These are phyloP conservation scores for Oryzias melastigma DNA, from an alignment of 2,113 vertebrate species.

Conservation along the genomic window DNA sequence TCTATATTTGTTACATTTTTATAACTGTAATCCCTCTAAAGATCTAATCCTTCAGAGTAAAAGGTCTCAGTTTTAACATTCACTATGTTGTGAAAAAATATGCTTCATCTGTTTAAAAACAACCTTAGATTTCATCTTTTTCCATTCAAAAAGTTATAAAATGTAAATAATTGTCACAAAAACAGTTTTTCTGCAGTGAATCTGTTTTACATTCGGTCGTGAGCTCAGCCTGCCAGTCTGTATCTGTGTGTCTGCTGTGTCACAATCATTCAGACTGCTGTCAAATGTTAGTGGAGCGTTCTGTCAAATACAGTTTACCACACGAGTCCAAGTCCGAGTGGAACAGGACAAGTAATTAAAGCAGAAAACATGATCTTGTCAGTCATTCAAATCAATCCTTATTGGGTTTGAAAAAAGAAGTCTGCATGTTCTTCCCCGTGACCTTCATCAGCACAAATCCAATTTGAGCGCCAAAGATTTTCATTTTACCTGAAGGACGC, in stretches of 20 bases:
- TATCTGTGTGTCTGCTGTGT: no score
- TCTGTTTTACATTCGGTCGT: background rate
- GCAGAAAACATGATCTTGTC: constrained; percentile 9
- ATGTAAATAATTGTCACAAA: no score
- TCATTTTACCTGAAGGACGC: constrained; percentile 13
- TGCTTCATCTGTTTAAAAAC: no score
- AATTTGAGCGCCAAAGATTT: constrained; percentile 43
- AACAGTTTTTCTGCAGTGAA: no score
- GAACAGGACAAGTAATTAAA: constrained; percentile 7
- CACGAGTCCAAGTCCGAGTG: background rate
- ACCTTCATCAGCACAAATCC: constrained; percentile 54
- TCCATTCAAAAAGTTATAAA: no score
- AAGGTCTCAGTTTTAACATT: no score
- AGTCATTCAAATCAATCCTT: constrained; percentile 32
- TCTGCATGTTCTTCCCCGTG: constrained; percentile 24
- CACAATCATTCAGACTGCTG: background rate
- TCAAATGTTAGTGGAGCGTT: background rate
- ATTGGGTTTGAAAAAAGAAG: constrained; percentile 19
- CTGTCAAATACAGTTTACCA: background rate
- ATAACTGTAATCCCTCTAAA: no score
- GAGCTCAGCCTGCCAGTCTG: background rate
- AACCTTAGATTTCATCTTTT: no score
- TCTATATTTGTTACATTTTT: no score
- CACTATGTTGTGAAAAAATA: no score
- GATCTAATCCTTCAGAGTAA: no score